Evolutionary conservation across 2,113 vertebrate species (phyloP).

Genomic region (Crotalus viridis): DNA sequence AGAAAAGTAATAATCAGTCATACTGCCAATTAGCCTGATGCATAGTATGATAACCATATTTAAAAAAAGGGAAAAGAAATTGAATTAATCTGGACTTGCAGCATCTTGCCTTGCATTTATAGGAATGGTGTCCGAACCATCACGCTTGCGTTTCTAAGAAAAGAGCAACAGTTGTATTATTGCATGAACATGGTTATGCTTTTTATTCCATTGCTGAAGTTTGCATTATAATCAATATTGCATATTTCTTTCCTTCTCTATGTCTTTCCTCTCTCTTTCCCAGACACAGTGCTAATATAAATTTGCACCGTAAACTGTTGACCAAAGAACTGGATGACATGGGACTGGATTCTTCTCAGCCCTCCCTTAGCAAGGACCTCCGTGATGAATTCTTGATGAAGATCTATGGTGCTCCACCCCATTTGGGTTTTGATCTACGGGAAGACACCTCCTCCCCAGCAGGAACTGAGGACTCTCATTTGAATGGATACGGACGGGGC

Average conservation of each 20-base stretch:
- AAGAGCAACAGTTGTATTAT: background rate
- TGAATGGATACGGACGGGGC: slow-evolving; percentile 86
- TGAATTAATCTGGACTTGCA: background rate
- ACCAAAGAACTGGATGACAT: slow-evolving; percentile 99
- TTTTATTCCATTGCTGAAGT: slow-evolving; percentile 26
- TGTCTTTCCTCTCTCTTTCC: slow-evolving; percentile 70
- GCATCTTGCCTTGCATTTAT: background rate
- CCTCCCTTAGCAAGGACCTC: slow-evolving; percentile 92
- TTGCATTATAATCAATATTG: slow-evolving; percentile 61
- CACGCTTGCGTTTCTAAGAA: slow-evolving; percentile 25
- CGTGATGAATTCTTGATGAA: slow-evolving; percentile 95
- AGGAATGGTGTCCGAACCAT: background rate
- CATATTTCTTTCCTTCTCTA: slow-evolving; percentile 61
- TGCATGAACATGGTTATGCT: slow-evolving; percentile 35
- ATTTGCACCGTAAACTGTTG: slow-evolving; percentile 99
- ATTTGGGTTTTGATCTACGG: slow-evolving; percentile 83
- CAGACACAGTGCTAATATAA: slow-evolving; percentile 99
- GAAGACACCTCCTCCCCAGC: slow-evolving; percentile 83
- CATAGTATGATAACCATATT: slow-evolving; percentile 25
- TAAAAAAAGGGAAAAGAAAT: background rate
- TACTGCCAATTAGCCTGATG: slow-evolving; percentile 28
- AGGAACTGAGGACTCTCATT: slow-evolving; percentile 85
- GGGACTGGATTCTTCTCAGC: slow-evolving; percentile 93
- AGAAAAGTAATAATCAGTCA: slow-evolving; percentile 2
- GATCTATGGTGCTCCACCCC: slow-evolving; percentile 91